These are phyloP conservation scores for Hippocampus kuda DNA, from an alignment of 2,797 vertebrate species.

Conservation along the genomic window DNA sequence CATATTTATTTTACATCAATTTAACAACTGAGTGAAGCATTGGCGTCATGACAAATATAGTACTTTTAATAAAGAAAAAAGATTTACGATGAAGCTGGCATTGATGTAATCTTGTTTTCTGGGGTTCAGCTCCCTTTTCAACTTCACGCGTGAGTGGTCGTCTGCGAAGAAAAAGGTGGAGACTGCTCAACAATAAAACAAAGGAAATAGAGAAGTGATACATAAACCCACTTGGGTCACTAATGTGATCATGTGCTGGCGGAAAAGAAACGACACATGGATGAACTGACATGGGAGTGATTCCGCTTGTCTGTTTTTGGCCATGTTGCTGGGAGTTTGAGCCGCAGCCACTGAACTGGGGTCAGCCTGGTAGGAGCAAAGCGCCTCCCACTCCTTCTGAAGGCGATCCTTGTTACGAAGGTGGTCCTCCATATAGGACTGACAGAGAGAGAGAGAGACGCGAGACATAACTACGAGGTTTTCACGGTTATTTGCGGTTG, in stretches of 20 bases:
- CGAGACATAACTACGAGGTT: neutral
- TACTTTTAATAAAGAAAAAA: neutral
- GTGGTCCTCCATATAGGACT: slow-evolving; percentile 99
- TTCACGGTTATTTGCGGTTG: neutral
- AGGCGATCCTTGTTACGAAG: slow-evolving; percentile 87
- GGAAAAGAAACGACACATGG: neutral
- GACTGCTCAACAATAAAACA: neutral
- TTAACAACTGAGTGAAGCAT: no score
- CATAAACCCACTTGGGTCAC: neutral
- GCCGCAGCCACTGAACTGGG: slow-evolving; percentile 75
- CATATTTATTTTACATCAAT: no score
- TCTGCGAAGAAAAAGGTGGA: slow-evolving; percentile 59
- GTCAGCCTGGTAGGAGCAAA: slow-evolving; percentile 94
- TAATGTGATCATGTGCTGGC: neutral
- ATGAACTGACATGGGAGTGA: slow-evolving; percentile 84
- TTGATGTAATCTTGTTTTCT: slow-evolving; percentile 94
- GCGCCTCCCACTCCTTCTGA: slow-evolving; percentile 92
- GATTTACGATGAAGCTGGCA: slow-evolving; percentile 86
- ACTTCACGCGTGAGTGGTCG: slow-evolving; percentile 87
- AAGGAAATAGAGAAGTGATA: neutral
- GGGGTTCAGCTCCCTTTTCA: slow-evolving; percentile 80
- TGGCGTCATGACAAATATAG: no score
- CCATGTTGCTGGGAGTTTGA: slow-evolving; percentile 73
- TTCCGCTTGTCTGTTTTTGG: slow-evolving; percentile 83
- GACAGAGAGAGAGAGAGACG: neutral